A percentile compares a stretch with the other conserved stretches of the same genome.
Evolutionary conservation across 2,113 vertebrate genomes (phyloP).

Genomic region (Cololabis saira): DNA sequence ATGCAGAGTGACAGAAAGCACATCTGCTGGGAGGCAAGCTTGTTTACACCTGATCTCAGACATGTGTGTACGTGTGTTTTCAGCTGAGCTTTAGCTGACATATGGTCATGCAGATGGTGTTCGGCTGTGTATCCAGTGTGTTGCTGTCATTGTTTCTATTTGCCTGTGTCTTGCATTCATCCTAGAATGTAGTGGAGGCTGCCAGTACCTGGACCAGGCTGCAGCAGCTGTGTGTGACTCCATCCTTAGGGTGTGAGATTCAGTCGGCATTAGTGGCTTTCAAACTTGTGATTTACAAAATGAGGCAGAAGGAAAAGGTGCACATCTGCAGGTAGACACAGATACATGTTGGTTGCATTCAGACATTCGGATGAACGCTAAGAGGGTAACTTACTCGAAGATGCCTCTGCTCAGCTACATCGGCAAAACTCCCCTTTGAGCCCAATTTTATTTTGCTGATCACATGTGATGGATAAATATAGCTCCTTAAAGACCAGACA

Average conservation of each 20-base stretch:
- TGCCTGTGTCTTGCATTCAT: constrained; percentile 12
- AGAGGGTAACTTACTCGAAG: too few relatives aligned
- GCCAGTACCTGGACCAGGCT: constrained; percentile 4
- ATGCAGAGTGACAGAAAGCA: constrained; percentile 64
- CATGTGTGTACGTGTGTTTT: constrained; percentile 19
- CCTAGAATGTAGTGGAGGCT: constrained; percentile 6
- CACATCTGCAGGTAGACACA: too few relatives aligned
- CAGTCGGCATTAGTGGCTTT: background rate
- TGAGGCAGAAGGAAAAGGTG: background rate
- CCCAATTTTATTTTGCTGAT: too few relatives aligned
- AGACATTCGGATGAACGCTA: too few relatives aligned
- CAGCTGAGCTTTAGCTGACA: constrained; percentile 32
- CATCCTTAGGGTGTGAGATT: background rate
- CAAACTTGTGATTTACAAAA: background rate
- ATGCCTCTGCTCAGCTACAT: too few relatives aligned
- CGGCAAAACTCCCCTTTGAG: too few relatives aligned
- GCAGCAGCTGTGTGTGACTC: constrained; percentile 2
- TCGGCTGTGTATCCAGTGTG: constrained; percentile 21
- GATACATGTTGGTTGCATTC: too few relatives aligned
- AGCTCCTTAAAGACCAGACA: too few relatives aligned
- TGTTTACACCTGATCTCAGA: constrained; percentile 60
- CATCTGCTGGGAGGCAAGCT: constrained; percentile 58
- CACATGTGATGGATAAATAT: too few relatives aligned
- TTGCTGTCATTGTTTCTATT: constrained; percentile 10
- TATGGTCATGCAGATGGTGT: constrained; percentile 58